Evolutionary conservation across 2,888 invertebrate genomes (phyloP).

Genomic region (Anoplius nigerrimus): DNA sequence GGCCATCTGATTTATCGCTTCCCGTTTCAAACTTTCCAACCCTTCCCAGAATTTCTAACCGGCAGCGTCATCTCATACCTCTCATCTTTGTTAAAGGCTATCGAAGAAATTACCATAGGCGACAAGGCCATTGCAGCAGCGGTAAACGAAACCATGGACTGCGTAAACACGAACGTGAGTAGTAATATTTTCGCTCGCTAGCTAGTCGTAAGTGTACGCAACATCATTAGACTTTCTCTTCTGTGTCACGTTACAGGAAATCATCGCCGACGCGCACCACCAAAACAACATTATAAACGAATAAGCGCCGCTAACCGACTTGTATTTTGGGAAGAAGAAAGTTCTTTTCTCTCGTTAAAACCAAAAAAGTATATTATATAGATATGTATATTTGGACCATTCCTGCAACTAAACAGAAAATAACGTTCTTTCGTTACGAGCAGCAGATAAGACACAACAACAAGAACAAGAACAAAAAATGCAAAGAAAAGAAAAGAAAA

Average conservation of each 20-base stretch:
- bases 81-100: conserved; percentile 61
- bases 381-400: conserved; percentile 75
- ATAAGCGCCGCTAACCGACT: conserved; percentile 71
- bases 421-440: conserved; percentile 73
- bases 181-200: not conserved
- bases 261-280: conserved; percentile 70
- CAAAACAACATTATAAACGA: conserved; percentile 72
- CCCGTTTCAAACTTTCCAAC: not conserved
- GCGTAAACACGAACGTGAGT: conserved; percentile 68
- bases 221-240: not conserved
- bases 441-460: conserved; percentile 59
- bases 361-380: conserved; percentile 75
- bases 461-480: conserved; percentile 35
- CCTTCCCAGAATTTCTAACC: not conserved
- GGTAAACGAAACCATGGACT: conserved; percentile 69
- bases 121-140: conserved; percentile 73
- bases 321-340: conserved; percentile 74
- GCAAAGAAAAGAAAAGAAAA: conserved; percentile 35
- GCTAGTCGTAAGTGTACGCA: too few species aligned
- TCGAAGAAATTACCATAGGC: conserved; percentile 71
- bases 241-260: conserved; percentile 64
- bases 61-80: not conserved
- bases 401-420: conserved; percentile 73
- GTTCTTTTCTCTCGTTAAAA: conserved; percentile 75
- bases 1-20: conserved; percentile 70